phyloP scores from a whole-genome alignment of 2,888 invertebrate genomes.

The Luffia ferchaultella region DNA sequence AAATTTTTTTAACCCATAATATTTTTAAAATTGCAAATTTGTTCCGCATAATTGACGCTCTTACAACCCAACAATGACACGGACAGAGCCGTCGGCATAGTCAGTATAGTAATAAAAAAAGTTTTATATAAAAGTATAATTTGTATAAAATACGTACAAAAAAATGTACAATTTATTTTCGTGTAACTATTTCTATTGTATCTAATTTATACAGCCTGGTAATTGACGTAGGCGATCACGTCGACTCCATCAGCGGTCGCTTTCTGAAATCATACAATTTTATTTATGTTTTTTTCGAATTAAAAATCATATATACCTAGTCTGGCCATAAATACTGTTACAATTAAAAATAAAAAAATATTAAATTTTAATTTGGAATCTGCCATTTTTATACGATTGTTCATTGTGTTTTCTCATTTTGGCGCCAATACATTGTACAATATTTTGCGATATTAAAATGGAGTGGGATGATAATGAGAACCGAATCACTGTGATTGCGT shows the following conservation, averaged over 20 bases:
- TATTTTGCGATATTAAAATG: too few relatives aligned
- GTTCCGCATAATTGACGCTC: too few relatives aligned
- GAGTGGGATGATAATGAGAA: too few relatives aligned
- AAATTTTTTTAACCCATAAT: too few relatives aligned
- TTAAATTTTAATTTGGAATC: not conserved
- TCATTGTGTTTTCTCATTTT: too few relatives aligned
- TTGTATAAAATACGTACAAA: not conserved
- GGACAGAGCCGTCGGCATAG: not conserved
- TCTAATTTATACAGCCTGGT: slow-evolving; percentile 10
- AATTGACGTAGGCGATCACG: slow-evolving; percentile 9
- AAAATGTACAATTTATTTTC: not conserved
- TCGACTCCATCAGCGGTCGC: slow-evolving; percentile 6
- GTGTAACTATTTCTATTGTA: not conserved
- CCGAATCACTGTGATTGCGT: too few relatives aligned
- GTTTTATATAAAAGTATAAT: not conserved
- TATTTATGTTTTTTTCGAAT: not conserved
- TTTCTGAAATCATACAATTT: slow-evolving; percentile 9
- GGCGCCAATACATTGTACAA: too few relatives aligned
- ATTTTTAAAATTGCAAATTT: too few relatives aligned
- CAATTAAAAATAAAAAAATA: not conserved
- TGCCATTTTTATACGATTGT: not conserved
- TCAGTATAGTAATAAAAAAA: not conserved
- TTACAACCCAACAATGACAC: too few relatives aligned
- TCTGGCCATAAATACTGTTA: not conserved
- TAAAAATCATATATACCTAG: not conserved